Base-by-base conservation (phyloP, 2,797 vertebrate genomes). In the Mastacembelus armatus region DNA sequence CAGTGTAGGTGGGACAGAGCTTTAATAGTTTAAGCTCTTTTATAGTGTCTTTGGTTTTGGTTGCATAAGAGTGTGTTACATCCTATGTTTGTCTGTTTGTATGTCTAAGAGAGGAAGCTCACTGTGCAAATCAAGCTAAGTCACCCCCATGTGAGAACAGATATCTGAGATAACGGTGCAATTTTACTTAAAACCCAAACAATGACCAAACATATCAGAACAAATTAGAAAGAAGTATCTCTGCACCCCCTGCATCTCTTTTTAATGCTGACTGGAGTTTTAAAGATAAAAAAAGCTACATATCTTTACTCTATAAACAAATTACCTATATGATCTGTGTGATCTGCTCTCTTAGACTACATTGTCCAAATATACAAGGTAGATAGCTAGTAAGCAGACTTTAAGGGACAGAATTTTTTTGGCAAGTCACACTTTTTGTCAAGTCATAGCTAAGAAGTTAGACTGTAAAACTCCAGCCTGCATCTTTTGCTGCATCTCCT, bases 121-220 rank as follows among this genome's bases (percentile, higher is more conserved):
- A n/a, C n/a, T n/a, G 48, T 54, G 40, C 26, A 62, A 43, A 50
- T 57, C 72, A 74, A 85, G 65, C 57, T 67, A 70, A 71, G 66
- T 61, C n/a, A n/a, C n/a, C n/a, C n/a, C n/a, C n/a, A n/a, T n/a
- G n/a, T n/a, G n/a, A n/a, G n/a, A n/a, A n/a, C n/a, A n/a, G n/a
- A n/a, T n/a, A n/a, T n/a, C n/a, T n/a, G n/a, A n/a, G n/a, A n/a
- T n/a, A n/a, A n/a, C n/a, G n/a, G n/a, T n/a, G n/a, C n/a, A n/a
- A n/a, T n/a, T n/a, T n/a, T n/a, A n/a, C n/a, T 90, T 89, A 81
- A 90, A 91, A 82, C 72, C 69, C 76, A 80, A 85, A 85, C 65
- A 11, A 52, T 1, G 12, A 86, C 47, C 63, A 77, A 85, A 92
- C 89, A 90, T 91, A 91, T 91, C 88, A 91, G 74, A 81, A 51